Base-by-base conservation (phyloP, 2,113 vertebrate species). In the Poecilia latipinna region DNA sequence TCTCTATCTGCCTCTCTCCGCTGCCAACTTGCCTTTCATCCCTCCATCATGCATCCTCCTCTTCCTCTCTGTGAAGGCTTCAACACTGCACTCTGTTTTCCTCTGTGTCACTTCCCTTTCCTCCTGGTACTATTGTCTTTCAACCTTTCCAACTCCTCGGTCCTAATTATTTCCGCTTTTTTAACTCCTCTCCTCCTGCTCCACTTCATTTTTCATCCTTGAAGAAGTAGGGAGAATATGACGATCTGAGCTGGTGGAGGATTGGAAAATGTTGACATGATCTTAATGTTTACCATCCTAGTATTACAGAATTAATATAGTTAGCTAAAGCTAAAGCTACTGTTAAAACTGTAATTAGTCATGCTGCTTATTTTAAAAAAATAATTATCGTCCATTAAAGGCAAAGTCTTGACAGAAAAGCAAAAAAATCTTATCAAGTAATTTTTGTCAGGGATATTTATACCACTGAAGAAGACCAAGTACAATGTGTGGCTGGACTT, bases 1-100 rank as follows among this genome's bases (percentile, higher is more conserved):
- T 84, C 72, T 81, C 75, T 86, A 72, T 84, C 83, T 77, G 57
- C 74, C 51, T 69, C 75, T 66, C 67, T 84, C 62, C 66, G 80
- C 77, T 81, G 69, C 82, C 76, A 73, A 63, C 54, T 26, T 15
- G 65, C 64, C 76, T 80, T 82, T 86, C 79, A 78, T 78, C 78
- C 72, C 19, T 28, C 61, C 24, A 29, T 66, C 71, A 60, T 60
- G 22, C 6, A 12, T 60, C 31, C n/a, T 44, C 54, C 4, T 66
- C 54, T 12, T 32, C 0, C 68, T 28, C 33, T n/a, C 48, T 63
- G 51, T 61, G 15, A 75, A 42, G 24, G 15, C 44, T 72, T 42
- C 35, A 8, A 79, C 77, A 70, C 77, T 68, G 67, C 29, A 70
- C 73, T 82, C 42, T 29, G 66, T 22, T 65, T 42, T 3, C 39